A percentile compares a stretch with the other conserved stretches of the same genome.
phyloP scores from a whole-genome alignment of 37 sponge, comb jelly and placozoan genomes.

The Spongilla lacustris region DNA sequence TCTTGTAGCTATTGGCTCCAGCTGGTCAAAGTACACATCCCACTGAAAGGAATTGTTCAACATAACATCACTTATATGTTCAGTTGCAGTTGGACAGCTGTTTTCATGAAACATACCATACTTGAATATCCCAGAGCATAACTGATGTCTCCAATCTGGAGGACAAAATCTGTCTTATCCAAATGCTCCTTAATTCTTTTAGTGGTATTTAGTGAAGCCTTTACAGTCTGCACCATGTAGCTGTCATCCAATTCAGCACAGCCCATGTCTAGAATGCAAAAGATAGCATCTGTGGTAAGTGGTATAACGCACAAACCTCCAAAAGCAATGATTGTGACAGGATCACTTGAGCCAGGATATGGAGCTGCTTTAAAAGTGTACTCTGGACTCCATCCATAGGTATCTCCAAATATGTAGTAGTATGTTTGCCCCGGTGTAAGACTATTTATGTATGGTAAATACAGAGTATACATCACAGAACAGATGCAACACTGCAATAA shows the following conservation, averaged over 20 bases:
- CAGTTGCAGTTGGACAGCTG: too few relatives aligned
- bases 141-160: constrained; percentile 89
- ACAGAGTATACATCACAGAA: not conserved
- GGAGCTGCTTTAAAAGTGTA: constrained; percentile 50
- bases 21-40: constrained; percentile 79
- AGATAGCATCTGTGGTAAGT: not conserved
- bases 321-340: constrained; percentile 54
- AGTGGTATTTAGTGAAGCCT: constrained; percentile 69
- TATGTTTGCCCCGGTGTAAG: constrained; percentile 52
- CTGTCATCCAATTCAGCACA: constrained; percentile 59
- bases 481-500: not conserved
- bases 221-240: constrained; percentile 8
- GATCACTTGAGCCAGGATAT: constrained; percentile 12
- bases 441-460: not conserved
- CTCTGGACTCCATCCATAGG: constrained; percentile 62
- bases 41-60: constrained; percentile 45
- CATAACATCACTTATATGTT: not conserved
- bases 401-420: constrained; percentile 73
- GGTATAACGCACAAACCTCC: constrained; percentile 36
- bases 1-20: constrained; percentile 56
- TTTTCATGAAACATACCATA: constrained; percentile 17
- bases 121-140: constrained; percentile 63
- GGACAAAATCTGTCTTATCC: constrained; percentile 62
- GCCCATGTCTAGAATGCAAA: constrained; percentile 51
- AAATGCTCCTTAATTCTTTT: constrained; percentile 22